These are phyloP conservation scores for Sphaerophoria rueppellii DNA, from an alignment of 2,888 invertebrate species.

Conservation along the genomic window DNA sequence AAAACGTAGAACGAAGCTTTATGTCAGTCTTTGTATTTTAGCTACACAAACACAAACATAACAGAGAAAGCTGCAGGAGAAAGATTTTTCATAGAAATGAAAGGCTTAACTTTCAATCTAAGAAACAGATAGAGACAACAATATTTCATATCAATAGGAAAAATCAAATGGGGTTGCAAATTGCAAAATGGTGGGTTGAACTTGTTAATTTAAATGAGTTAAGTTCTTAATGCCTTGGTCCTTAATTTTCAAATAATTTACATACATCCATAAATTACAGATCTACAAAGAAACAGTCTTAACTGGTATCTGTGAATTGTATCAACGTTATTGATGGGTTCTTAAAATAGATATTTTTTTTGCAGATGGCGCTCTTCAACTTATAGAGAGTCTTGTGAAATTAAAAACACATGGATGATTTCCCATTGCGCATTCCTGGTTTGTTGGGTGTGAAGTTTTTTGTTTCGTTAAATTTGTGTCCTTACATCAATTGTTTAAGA, in stretches of 20 bases:
- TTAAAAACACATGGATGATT: slow-evolving; percentile 20
- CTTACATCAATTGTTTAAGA: background rate
- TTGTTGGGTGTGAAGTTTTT: background rate
- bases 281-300: background rate
- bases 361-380: slow-evolving; percentile 18
- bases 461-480: background rate
- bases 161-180: slow-evolving; percentile 63
- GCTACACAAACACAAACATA: slow-evolving; percentile 34
- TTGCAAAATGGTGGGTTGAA: slow-evolving; percentile 72
- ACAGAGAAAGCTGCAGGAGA: slow-evolving; percentile 14
- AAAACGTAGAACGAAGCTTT: slow-evolving; percentile 49
- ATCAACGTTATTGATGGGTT: background rate
- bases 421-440: slow-evolving; percentile 11
- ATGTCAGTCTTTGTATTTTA: slow-evolving; percentile 12
- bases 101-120: slow-evolving; percentile 14
- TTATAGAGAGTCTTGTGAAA: background rate
- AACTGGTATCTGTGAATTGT: background rate
- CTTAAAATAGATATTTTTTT: slow-evolving; percentile 19
- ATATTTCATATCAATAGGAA: slow-evolving; percentile 19
- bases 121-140: slow-evolving; percentile 53
- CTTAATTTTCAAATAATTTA: slow-evolving; percentile 16
- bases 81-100: background rate
- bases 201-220: slow-evolving; percentile 70
- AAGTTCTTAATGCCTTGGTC: slow-evolving; percentile 50
- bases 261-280: background rate